phyloP scores from a whole-genome alignment of 2,797 vertebrate genomes.

The Allobates femoralis region DNA sequence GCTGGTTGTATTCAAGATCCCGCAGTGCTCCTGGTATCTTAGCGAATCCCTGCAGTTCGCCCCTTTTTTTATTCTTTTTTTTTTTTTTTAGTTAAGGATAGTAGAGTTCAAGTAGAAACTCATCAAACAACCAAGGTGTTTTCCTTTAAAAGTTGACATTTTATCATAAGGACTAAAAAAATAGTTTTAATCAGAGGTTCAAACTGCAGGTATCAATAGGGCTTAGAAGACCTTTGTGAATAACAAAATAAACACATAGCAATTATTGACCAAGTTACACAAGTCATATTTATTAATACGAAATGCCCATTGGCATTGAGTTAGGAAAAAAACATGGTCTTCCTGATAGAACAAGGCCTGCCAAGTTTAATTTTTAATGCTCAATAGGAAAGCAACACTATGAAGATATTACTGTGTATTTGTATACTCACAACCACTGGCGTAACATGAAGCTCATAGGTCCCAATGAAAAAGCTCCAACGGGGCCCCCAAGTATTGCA shows the following conservation, averaged over 20 bases:
- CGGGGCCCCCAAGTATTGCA: no score
- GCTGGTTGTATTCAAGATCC: constrained; percentile 79
- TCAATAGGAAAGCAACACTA: neutral
- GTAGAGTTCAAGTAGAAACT: constrained; percentile 39
- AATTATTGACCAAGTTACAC: neutral
- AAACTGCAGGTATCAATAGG: neutral
- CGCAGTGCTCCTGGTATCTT: constrained; percentile 73
- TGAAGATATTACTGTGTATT: no score
- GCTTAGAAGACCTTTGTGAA: neutral
- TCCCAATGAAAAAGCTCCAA: no score
- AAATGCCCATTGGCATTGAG: neutral
- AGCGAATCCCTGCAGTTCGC: constrained; percentile 65
- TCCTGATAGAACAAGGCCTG: neutral
- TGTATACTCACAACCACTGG: no score
- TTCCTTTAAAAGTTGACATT: neutral
- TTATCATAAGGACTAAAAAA: neutral
- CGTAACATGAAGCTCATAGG: no score
- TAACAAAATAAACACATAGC: neutral
- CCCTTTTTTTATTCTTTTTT: constrained; percentile 59
- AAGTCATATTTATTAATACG: neutral
- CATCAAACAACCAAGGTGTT: constrained; percentile 14
- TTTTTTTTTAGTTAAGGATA: neutral
- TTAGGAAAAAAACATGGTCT: neutral
- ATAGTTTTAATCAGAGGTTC: neutral
- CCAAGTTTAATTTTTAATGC: neutral